Base-by-base conservation (phyloP, 2,888 invertebrate species). In the Megaustenia siamemsis region DNA sequence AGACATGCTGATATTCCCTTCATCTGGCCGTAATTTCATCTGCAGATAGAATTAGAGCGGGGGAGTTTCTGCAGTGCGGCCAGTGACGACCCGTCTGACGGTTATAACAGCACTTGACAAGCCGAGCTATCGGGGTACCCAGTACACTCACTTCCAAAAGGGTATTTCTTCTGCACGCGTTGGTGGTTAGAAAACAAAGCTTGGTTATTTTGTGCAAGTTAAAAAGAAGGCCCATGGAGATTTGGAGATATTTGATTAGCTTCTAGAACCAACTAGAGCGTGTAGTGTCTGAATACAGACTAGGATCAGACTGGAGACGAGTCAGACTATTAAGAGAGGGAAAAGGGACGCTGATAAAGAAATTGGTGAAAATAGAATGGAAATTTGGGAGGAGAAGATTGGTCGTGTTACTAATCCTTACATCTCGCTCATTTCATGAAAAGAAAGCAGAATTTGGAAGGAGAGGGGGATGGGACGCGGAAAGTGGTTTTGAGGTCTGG, bases 211-310 rank as follows among this genome's bases (percentile, higher is more conserved):
- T 40, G 66, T 28, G 79, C 79, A 80, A 80, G 79, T 80, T 66
- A 60, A 73, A 71, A 63, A 56, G 63, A 32, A n/a, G 38, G 73
- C 45, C 80, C 80, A 38, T n/a, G 21, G 84, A 84, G 84, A 84
- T 80, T 84, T 63, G 45, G 45, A 45, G 45, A 84, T 79, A 84
- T 84, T 84, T 80, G 80, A 84, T 84, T 84, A 84, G 73, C 53
- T 71, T 75, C 75, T 38, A 32, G 38, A 40, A 60, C 71, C 68
- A 80, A 82, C 82, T 73, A 38, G 71, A 82, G 71, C 82, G 43
- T 73, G 82, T 2, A 43, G 28, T 18, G 63, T 32, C 32, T 66
- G 32, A 79, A 79, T 43, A 38, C 60, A 28, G 63, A 32, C 38
- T 21, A 32, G 38, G 24, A 40, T 68, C 3, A 40, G 5, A 24